Conservation (phyloP, 2,888 invertebrate species). For the Adelphocoris suturalis region DNA sequence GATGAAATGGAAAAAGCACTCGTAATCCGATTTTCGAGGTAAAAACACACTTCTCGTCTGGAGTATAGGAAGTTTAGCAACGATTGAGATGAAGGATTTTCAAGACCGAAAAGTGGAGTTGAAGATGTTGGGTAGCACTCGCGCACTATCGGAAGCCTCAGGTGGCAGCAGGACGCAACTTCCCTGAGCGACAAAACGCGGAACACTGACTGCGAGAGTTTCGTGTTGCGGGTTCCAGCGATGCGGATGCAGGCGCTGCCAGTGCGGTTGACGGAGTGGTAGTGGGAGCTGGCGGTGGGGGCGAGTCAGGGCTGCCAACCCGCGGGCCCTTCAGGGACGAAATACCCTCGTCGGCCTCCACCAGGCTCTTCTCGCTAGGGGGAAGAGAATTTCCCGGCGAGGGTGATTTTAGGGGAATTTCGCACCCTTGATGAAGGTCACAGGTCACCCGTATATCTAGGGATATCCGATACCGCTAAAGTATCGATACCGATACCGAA, state of each 20-base stretch:
- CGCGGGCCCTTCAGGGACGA: not conserved
- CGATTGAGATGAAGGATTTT: not conserved
- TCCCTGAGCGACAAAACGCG: conserved; percentile 2
- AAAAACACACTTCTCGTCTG: not conserved
- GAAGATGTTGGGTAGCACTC: not conserved
- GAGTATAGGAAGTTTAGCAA: not conserved
- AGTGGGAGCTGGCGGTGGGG: conserved; percentile 24
- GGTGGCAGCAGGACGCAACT: not conserved
- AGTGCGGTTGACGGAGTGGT: not conserved
- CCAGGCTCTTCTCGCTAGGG: not conserved
- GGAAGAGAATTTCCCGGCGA: not conserved
- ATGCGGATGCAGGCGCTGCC: not conserved
- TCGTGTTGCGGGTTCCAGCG: not conserved
- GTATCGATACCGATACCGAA: no score
- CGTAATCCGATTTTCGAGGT: not conserved
- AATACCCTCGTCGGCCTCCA: not conserved
- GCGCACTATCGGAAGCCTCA: not conserved
- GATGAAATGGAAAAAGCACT: not conserved
- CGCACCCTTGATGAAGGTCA: conserved; percentile 5
- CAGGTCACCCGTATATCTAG: not conserved
- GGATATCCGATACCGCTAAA: no score
- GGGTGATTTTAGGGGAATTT: not conserved
- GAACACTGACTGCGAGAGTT: not conserved
- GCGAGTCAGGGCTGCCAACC: not conserved
- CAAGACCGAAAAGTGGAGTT: not conserved